Percentiles rank a stretch among this genome's conserved stretches.
Evolutionary conservation across 92 coral and sea anemone genomes (phyloP).

Genomic region (Phenganax stokvisi): DNA sequence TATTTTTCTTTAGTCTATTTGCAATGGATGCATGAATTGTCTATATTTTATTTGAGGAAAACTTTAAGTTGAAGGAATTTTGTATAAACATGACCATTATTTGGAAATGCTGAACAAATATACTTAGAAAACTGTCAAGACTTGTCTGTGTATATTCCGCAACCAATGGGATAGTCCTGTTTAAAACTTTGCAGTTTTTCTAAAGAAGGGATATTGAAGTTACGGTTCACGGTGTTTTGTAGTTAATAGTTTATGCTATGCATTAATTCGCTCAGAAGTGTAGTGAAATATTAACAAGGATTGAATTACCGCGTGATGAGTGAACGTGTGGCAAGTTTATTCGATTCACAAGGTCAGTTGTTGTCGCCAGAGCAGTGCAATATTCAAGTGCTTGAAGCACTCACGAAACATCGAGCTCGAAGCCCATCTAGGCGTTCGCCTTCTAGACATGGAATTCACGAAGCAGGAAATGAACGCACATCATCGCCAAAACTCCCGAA

Average conservation of each 20-base stretch:
- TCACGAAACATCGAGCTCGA: conserved; percentile 16
- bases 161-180: not conserved
- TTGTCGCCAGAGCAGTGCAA: conserved; percentile 9
- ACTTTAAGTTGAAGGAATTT: not conserved
- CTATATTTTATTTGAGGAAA: too few species aligned
- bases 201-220: not conserved
- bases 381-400: conserved; percentile 10
- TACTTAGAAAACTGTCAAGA: not conserved
- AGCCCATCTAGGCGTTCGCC: conserved; percentile 26
- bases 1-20: too few species aligned
- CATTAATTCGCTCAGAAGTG: not conserved
- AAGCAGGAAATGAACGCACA: not conserved
- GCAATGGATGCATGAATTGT: too few species aligned
- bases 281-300: not conserved
- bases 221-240: not conserved
- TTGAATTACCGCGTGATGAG: conserved; percentile 5
- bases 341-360: conserved; percentile 8
- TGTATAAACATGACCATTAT: not conserved
- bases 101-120: conserved; percentile 8
- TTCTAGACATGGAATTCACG: conserved; percentile 2
- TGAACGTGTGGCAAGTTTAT: not conserved
- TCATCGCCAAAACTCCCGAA: conserved; percentile 20
- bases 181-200: not conserved
- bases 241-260: not conserved
- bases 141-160: not conserved